phyloP scores from a whole-genome alignment of 2,797 vertebrate genomes.

The Gallinago nigripennis region DNA sequence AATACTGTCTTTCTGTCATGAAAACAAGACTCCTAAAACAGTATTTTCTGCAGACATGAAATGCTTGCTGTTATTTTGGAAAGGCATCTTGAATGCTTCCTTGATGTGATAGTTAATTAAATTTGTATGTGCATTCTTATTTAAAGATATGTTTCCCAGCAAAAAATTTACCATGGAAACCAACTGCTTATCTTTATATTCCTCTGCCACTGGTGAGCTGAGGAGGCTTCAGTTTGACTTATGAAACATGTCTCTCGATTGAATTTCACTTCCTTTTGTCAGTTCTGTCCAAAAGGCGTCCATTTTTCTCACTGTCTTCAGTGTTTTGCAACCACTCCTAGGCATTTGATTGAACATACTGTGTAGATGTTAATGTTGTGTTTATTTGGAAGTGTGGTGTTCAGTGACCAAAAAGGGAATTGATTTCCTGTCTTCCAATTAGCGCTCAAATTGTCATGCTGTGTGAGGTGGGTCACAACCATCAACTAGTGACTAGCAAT shows the following conservation, averaged over 20 bases:
- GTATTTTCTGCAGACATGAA: background rate
- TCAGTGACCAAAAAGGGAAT: background rate
- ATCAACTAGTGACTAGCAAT: too few relatives aligned
- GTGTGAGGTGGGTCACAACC: background rate
- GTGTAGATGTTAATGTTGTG: background rate
- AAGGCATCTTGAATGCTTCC: background rate
- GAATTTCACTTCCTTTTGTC: background rate
- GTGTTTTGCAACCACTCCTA: background rate
- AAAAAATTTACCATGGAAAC: background rate
- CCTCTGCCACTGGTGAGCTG: background rate
- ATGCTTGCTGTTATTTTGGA: background rate
- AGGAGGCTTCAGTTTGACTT: background rate
- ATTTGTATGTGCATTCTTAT: background rate
- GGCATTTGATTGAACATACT: background rate
- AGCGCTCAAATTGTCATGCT: background rate
- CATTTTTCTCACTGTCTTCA: background rate
- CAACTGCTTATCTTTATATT: background rate
- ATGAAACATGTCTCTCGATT: fast-evolving
- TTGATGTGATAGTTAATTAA: background rate
- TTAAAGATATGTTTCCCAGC: background rate
- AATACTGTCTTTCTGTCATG: background rate
- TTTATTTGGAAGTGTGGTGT: background rate
- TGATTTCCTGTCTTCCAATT: background rate
- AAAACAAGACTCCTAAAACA: background rate
- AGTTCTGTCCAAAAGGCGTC: background rate